Evolutionary conservation across 2,113 vertebrate genomes (phyloP).

Genomic region (Suricata suricatta): DNA sequence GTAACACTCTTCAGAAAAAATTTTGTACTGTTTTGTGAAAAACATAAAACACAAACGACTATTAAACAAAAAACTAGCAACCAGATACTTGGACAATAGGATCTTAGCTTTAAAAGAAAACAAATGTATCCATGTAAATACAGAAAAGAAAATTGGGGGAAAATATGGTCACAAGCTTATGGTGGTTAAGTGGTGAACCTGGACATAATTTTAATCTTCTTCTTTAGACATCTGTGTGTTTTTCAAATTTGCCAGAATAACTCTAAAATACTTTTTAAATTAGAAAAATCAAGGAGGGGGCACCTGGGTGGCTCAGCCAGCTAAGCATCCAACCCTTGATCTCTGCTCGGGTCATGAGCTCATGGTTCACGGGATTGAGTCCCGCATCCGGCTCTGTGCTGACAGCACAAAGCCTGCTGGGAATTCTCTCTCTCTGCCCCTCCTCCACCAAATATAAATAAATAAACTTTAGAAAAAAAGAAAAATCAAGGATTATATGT

Average conservation of each 20-base stretch:
- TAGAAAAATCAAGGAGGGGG: background rate
- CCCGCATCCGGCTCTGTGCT: too few species aligned
- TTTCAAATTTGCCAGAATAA: slow-evolving; percentile 29
- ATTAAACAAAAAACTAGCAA: background rate
- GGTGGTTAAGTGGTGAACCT: background rate
- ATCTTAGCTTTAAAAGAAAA: background rate
- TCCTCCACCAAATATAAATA: too few species aligned
- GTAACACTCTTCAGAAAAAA: background rate
- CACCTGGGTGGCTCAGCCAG: too few species aligned
- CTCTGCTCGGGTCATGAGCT: too few species aligned
- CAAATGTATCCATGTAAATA: background rate
- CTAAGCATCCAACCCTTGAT: too few species aligned
- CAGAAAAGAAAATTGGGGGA: background rate
- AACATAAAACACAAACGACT: background rate
- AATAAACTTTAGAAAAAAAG: too few species aligned
- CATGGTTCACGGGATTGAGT: too few species aligned
- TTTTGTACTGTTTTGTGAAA: slow-evolving; percentile 27
- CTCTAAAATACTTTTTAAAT: background rate
- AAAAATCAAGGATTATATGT: background rate
- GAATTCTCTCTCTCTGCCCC: too few species aligned
- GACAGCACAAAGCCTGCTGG: too few species aligned
- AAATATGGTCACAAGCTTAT: background rate
- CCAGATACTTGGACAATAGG: background rate
- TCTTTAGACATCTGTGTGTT: background rate
- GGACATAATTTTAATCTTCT: background rate